Base-by-base conservation (phyloP, 2,888 invertebrate genomes). In the Graphium colonna region DNA sequence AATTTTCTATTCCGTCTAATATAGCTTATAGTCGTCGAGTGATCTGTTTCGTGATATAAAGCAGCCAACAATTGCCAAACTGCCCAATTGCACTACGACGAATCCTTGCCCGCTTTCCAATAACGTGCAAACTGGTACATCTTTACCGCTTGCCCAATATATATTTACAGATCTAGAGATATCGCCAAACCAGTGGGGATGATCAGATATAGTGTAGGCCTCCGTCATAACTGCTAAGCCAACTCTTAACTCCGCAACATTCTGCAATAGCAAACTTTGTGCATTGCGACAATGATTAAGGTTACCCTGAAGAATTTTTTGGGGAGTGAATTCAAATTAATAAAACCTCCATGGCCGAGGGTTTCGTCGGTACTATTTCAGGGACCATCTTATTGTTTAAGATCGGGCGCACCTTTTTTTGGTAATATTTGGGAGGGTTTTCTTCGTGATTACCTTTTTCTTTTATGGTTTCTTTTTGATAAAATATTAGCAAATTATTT, bases 161-260 rank as follows among this genome's bases (percentile, higher is more conserved):
- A 56, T 57, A 54, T 15, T 51, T n/a, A n/a, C n/a, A n/a, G n/a
- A 39, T 17, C 51, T 41, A 2, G 26, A 38, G 3, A 16, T 4
- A 39, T 58, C 59, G 1, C 52, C 52, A 12, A 44, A 44, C 55
- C 60, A 59, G 1, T 46, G 42, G 28, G 42, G 47, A n/a, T 57
- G 51, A 26, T 49, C 17, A 1, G 60, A 60, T 1, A 61, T 40
- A 1, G 0, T 41, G 17, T 61, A 61, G 2, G 61, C 60, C 50
- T 65, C 64, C 1, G 59, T 45, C 1, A 61, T 58, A 3, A 61
- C 50, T 0, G 54, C 58, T 0, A 64, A 26, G 3, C 54, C 44
- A 44, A 57, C 38, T n/a, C 28, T 47, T 33, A 45, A 31, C 43
- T 56, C 52, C 41, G 51, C 45, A 33, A 49, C 12, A 5, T 48